Conservation (phyloP, 64 coral and sea anemone species). For the Orbicella faveolata region DNA sequence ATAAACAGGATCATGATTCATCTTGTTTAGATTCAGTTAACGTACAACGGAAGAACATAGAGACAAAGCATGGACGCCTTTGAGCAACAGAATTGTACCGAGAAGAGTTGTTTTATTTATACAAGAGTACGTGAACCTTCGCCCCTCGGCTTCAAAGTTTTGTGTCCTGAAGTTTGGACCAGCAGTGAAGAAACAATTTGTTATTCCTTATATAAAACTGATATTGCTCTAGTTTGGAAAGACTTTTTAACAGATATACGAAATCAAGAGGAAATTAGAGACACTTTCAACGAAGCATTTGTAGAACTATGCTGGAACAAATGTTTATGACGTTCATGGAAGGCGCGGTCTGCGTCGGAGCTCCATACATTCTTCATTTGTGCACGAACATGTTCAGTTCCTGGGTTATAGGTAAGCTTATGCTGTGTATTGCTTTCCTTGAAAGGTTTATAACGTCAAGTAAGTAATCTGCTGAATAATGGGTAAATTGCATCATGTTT, state of each 20-base stretch:
- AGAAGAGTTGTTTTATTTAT: background rate
- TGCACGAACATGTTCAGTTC: background rate
- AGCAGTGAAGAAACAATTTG: background rate
- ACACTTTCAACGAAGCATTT: background rate
- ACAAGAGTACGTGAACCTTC: background rate
- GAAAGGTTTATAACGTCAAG: background rate
- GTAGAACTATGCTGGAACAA: slow-evolving; percentile 10
- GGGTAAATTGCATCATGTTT: background rate
- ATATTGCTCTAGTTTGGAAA: background rate
- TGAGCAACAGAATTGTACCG: background rate
- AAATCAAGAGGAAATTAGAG: background rate
- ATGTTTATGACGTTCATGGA: slow-evolving; percentile 3
- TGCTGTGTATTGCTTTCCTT: background rate
- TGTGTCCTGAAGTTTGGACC: background rate
- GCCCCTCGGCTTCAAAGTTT: background rate
- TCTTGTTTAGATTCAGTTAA: slow-evolving; percentile 27
- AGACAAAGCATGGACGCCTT: slow-evolving; percentile 11
- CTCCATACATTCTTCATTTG: slow-evolving; percentile 8
- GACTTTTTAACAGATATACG: background rate
- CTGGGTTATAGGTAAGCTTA: background rate
- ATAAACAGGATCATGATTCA: slow-evolving; percentile 28
- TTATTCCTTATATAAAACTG: background rate
- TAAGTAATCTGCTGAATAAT: background rate
- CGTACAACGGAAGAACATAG: slow-evolving; percentile 3
- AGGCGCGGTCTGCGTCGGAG: slow-evolving; percentile 22